Evolutionary conservation across 2,113 vertebrate genomes (phyloP), one percentile per base, ranked within the genome.

Genomic region (Actenoides lindsayi): DNA sequence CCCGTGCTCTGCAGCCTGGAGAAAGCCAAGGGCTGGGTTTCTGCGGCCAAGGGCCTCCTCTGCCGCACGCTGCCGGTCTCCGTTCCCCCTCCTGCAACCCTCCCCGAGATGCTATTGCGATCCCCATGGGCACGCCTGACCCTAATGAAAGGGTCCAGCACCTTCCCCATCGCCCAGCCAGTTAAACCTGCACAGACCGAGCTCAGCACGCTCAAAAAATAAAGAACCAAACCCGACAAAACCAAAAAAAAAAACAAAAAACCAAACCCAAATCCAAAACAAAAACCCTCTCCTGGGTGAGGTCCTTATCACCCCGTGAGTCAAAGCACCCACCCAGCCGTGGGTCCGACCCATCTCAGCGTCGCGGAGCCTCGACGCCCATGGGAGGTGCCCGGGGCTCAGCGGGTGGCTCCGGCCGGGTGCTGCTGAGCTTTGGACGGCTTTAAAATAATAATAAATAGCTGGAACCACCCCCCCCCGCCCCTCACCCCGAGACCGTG

Each of bases 21-120:
- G 69, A 33, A 51, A 42, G 53, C 60, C 4, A 5, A 69, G 81
- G 10, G 6, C 23, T 1, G 10, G 25, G 4, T 57, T 41, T 27
- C 37, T 59, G 13, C 50, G 53, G 48, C 27, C 60, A 13, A 13
- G 81, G 37, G 11, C 24, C 50, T 60, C 44, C 1, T 28, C 8
- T 14, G 68, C 59, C 33, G 23, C 15, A 5, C 46, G 1, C 0
- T 0, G 0, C 16, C 3, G 0, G 16, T 28, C 28, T 41, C 75
- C 54, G 3, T 13, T n/a, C 31, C 41, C 41, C 31, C 33, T 33
- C 37, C 53, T 12, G 9, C 28, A 13, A 6, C 69, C 41, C 39
- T 83, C 48, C 70, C 33, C 2, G 15, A n/a, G 77, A 53, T 10
- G 5, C 50, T 46, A 11, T 9, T 37, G 51, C 14, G 8, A 51